Evolutionary conservation across 1,140 invertebrate genomes (phyloP), one percentile per base, ranked within the genome.

Genomic region (Lutraria rhynchaena): DNA sequence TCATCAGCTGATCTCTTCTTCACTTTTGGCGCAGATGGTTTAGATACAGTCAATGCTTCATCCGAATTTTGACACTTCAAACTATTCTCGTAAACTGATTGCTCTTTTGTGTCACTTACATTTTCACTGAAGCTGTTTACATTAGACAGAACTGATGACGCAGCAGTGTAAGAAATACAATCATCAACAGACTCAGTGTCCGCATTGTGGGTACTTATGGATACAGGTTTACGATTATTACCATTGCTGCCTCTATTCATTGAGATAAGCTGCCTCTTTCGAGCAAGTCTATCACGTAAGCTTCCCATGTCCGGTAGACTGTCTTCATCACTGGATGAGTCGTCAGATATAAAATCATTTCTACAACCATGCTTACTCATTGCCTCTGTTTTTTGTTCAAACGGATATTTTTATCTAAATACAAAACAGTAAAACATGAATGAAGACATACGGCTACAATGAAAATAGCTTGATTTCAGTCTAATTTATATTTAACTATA

Each of bases 1-100:
- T 87, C 86, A 53, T 86, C 85, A 55, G 35, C 24, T 37, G 83
- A 83, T 76, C 86, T 84, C 76, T 85, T 87, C 35, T 81, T 83
- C 19, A 13, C 37, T 15, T 63, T 71, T 24, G 33, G 3, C 57
- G 33, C 22, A 17, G n/a, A 9, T 24, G n/a, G 35, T 65, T 65
- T 44, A 46, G n/a, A 11, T 3, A 61, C 33, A 2, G 19, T 24
- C 15, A 31, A n/a, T 19, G n/a, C 15, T 29, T 53, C 37, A 19
- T 22, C 13, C 0, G 5, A 19, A 9, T 35, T 33, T 49, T 13
- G 3, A 44, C 7, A 13, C 44, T 69, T 49, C 35, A 41, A 9
- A 67, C 33, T n/a, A 27, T 41, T 11, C 4, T 5, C n/a, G 9
- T 3, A 4, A 9, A n/a, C n/a, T 7, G 37, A 41, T n/a, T 37